Evolutionary conservation across 2,113 vertebrate genomes (phyloP).

Genomic region (Pedionomus torquatus): DNA sequence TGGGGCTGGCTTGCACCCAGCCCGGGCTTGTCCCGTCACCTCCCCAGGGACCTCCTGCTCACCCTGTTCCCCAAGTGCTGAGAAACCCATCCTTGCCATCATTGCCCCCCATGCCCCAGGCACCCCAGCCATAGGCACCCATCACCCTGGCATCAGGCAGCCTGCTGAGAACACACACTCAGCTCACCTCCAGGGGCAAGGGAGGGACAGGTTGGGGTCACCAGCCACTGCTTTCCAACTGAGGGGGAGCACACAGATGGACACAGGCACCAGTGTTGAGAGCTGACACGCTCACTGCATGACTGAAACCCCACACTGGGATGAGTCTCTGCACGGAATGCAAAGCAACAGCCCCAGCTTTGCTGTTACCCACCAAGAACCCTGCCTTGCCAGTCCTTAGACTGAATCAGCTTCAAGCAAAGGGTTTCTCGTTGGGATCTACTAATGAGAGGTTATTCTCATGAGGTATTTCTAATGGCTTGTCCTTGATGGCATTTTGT

Average conservation of each 20-base stretch:
- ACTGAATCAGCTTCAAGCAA: not conserved
- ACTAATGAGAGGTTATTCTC: no score
- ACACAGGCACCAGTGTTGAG: not conserved
- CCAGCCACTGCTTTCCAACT: no score
- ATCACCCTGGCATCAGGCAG: not conserved
- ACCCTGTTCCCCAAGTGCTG: rapidly evolving
- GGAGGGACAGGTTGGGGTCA: not conserved
- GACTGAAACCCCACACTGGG: not conserved
- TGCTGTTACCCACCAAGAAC: not conserved
- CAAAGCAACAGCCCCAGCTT: not conserved
- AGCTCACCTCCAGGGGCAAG: not conserved
- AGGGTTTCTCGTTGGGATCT: not conserved
- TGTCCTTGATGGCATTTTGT: not conserved
- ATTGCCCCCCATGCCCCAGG: not conserved
- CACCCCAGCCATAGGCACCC: rapidly evolving
- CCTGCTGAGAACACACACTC: not conserved
- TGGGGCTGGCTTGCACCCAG: not conserved
- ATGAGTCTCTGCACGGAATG: not conserved
- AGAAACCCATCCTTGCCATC: not conserved
- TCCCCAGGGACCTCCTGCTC: not conserved
- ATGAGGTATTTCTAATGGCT: not conserved
- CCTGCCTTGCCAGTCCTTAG: not conserved
- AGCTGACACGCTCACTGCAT: no score
- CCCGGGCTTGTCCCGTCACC: not conserved
- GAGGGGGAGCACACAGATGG: not conserved